Conservation (phyloP, 2,113 vertebrate species). For the Cephalophus harveyi region DNA sequence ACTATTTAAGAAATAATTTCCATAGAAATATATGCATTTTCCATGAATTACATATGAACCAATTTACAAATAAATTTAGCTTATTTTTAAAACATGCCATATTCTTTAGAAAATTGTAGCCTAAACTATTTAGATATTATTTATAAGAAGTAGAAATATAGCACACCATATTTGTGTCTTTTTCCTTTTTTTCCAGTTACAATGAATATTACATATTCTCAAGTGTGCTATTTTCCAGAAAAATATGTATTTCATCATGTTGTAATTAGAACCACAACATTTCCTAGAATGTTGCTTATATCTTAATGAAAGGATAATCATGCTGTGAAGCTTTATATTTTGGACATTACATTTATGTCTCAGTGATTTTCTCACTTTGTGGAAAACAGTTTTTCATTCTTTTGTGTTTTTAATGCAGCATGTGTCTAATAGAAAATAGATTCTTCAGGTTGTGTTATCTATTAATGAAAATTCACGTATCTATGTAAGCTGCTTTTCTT, state of each 20-base stretch:
- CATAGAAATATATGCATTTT: not conserved
- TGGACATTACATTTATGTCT: conserved; percentile 31
- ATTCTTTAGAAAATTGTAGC: conserved; percentile 2
- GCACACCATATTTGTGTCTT: not conserved
- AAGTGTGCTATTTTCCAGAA: not conserved
- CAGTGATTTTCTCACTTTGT: not conserved
- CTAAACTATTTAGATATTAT: not conserved
- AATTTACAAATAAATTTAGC: conserved; percentile 8
- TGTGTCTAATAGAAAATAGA: conserved; percentile 12
- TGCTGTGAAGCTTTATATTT: conserved; percentile 9
- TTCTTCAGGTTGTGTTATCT: not conserved
- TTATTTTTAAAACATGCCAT: not conserved
- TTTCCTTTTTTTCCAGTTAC: not conserved
- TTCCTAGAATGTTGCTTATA: conserved; percentile 19
- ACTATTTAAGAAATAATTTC: not conserved
- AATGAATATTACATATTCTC: conserved; percentile 4
- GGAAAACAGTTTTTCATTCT: not conserved
- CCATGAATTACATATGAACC: not conserved
- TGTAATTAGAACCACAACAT: conserved; percentile 21
- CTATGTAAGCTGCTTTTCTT: not conserved
- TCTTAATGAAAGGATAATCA: conserved; percentile 28
- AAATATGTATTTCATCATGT: conserved; percentile 23
- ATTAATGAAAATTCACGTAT: not conserved
- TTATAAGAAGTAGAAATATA: conserved; percentile 25
- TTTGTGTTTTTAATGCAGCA: conserved; percentile 1